Evolutionary conservation across 2,113 vertebrate genomes (phyloP), one percentile per base, ranked within the genome.

Genomic region (Eclectus roratus): DNA sequence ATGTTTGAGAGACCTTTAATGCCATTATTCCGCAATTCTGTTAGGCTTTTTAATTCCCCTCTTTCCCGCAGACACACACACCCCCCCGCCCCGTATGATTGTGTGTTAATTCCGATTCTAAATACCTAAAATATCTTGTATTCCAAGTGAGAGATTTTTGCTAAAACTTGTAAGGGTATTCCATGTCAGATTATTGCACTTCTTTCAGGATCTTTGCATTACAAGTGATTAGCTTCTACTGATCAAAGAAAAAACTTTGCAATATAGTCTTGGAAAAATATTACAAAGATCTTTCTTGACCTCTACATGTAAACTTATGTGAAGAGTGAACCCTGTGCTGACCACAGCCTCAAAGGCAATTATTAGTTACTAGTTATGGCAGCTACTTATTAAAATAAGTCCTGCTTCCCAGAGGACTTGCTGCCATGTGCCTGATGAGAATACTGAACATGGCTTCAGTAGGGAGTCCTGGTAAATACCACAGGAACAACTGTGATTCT

Each of bases 361-460:
- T 79, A 46, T 52, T 68, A 74, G 28, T 56, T 83, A 69, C 14
- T 43, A 24, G 27, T 37, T 69, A 79, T 24, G 52, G 7, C 58
- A 79, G 52, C 12, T 58, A 65, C 56, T 64, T 71, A 39, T 78
- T 89, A n/a, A 33, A 86, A 9, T 56, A 56, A 89, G 14, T 58
- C 25, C 37, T 41, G 17, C 33, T 86, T 82, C 43, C 37, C 31
- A 52, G 78, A 80, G 49, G 24, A 66, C 39, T 43, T 88, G 21
- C 44, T 60, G 31, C 10, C 23, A 4, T 65, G 58, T 0, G 2
- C 6, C 18, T 56, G 24, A 39, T 33, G 33, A 58, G 25, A 78
- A 25, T 28, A 14, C 6, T 68, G 50, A 78, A 7, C 0, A 0
- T 33, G 20, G 10, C 47, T 85, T 80, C 56, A 55, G 8, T 12